Base-by-base conservation (phyloP, 1,140 invertebrate species). In the Marisa cornuarietis region DNA sequence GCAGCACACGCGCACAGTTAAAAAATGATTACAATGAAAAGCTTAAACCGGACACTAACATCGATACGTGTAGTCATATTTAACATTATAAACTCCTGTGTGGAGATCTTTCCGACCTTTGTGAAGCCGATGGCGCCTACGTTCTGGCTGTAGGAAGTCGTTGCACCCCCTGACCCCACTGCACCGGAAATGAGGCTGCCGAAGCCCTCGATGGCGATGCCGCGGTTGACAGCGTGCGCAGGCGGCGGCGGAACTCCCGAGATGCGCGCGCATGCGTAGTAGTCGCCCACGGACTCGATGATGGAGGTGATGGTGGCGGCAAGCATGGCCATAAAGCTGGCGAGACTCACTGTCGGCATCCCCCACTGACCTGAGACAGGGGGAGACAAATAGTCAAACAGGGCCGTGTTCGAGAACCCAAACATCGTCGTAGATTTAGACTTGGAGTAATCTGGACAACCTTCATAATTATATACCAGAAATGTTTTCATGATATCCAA, bases 221-320 rank as follows among this genome's bases (percentile, higher is more conserved):
- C 89, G 72, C 90, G 83, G 82, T 90, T 90, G 26, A 98, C 95
- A 0, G 96, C 96, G 88, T 96, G 95, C 13, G 95, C 91, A 0
- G 96, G 96, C 0, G 96, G 96, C 0, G 95, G 94, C 0, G 95
- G 94, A 0, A 95, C 96, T 42, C 86, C 86, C 79, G 95, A 94
- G 93, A 97, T 95, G 89, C 94, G 93, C 0, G 96, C 95, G 22
- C 95, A 96, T 26, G 96, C 96, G 76, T 96, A 96, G 91, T 97
- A 97, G 90, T 97, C 96, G 84, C 96, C 96, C 74, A 97, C 94
- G 1, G 95, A 96, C 90, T 97, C 96, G 11, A 97, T 94, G 0
- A 95, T 95, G 69, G 96, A 96, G 3, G 96, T 95, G 16, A 97
- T 88, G 13, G 97, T 95, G 0, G 95, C 96, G 11, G 96, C 95